Base-by-base conservation (phyloP, 2,113 vertebrate genomes). In the Urocitellus parryii region DNA sequence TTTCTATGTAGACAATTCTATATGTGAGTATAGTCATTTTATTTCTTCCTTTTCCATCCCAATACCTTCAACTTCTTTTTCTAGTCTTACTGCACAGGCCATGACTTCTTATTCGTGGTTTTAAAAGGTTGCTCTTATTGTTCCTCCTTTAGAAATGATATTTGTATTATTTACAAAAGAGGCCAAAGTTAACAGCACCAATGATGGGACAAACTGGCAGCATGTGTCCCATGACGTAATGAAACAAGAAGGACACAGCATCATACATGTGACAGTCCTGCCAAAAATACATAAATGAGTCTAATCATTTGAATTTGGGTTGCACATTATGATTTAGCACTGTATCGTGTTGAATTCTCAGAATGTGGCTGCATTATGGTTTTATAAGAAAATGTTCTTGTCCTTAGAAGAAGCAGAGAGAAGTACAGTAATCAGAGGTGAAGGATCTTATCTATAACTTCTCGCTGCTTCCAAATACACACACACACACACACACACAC, bases 31-130 rank as follows among this genome's bases (percentile, higher is more conserved):
- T 14, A 37, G 39, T 2, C 20, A 25, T 85, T 92, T 95, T 65
- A 58, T 53, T 45, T 88, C 72, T 94, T 93, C 48, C 34, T 77
- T 90, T 79, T 78, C 27, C 56, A 61, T 53, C 39, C 48, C 53
- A 67, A 68, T 4, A 77, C 22, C 22, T n/a, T 81, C 63, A 77
- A 86, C 20, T 79, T 91, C 72, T 73, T 91, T 95, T 88, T 91
- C 8, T 70, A 65, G n/a, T 48, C 53, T 79, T 88, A 84, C 16
- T 61, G 32, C 48, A 7, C 7, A 87, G 53, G 61, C 48, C 37
- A 88, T 61, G 37, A 73, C 27, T 17, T 70, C 8, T 90, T 77
- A 81, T 17, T 65, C 11, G 5, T 68, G 39, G 65, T 87, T 58
- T 80, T 82, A 72, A 61, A 90, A 18, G 27, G 79, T 7, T 48